Evolutionary conservation across 2,888 invertebrate species (phyloP).

Genomic region (Muscina levida): DNA sequence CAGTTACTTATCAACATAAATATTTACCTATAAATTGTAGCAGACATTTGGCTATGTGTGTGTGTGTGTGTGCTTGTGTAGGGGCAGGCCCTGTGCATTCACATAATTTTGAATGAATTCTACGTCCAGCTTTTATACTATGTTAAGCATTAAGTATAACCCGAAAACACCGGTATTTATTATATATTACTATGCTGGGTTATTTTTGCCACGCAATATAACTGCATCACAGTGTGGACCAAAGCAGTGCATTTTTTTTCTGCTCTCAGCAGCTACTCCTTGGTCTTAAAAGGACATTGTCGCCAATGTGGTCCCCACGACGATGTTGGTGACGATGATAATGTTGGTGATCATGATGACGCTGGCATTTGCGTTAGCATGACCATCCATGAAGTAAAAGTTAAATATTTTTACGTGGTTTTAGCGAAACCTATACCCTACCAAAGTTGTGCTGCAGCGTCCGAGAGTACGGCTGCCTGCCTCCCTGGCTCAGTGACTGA

Average conservation of each 20-base stretch:
- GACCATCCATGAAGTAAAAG: conserved; percentile 11
- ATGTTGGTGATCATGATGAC: not conserved
- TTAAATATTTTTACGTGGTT: conserved; percentile 35
- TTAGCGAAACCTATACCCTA: conserved; percentile 12
- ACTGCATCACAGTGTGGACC: not conserved
- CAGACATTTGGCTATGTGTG: not conserved
- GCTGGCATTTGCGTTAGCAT: conserved; percentile 3
- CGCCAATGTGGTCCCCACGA: not conserved
- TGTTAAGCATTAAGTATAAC: not conserved
- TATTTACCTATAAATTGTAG: conserved; percentile 67
- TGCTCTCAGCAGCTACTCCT: not conserved
- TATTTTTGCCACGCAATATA: too few relatives aligned
- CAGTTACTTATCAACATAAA: conserved; percentile 72
- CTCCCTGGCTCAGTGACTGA: not conserved
- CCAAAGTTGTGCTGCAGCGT: not conserved
- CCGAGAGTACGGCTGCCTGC: not conserved
- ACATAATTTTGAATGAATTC: too few relatives aligned
- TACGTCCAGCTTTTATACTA: too few relatives aligned
- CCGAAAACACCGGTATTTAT: conserved; percentile 59
- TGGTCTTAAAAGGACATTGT: not conserved
- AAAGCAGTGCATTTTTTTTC: not conserved
- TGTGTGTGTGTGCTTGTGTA: not conserved
- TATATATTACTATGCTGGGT: conserved; percentile 21
- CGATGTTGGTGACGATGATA: too few relatives aligned
- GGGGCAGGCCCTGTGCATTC: too few relatives aligned